These are phyloP conservation scores for Parasteatoda tepidariorum DNA, from an alignment of 1,140 invertebrate genomes.

Conservation along the genomic window DNA sequence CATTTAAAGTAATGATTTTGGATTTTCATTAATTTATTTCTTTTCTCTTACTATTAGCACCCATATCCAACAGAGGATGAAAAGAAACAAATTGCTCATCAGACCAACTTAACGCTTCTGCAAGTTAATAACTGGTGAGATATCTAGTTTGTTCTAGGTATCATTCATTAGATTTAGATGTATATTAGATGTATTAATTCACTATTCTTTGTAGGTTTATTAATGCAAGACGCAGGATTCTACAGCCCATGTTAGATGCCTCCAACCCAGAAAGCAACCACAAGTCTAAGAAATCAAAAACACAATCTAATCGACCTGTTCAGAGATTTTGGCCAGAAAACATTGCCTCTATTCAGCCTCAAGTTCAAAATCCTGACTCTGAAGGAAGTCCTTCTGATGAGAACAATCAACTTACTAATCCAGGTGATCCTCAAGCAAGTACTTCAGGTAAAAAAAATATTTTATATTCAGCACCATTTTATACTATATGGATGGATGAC, in stretches of 20 bases:
- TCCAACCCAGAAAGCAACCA: slow-evolving; percentile 66
- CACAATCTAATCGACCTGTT: slow-evolving; percentile 69
- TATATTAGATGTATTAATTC: background rate
- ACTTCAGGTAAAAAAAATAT: slow-evolving; percentile 46
- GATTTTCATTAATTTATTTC: too few relatives aligned
- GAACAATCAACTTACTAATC: slow-evolving; percentile 27
- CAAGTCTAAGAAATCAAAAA: slow-evolving; percentile 68
- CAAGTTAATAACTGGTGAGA: slow-evolving; percentile 82
- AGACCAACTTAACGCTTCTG: slow-evolving; percentile 99
- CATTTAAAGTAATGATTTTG: too few relatives aligned
- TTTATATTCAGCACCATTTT: too few relatives aligned
- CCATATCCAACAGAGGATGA: slow-evolving; percentile 99
- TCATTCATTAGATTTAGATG: background rate
- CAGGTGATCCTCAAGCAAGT: slow-evolving; percentile 46
- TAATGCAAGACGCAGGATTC: slow-evolving; percentile 89
- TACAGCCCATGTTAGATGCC: slow-evolving; percentile 88
- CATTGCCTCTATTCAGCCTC: slow-evolving; percentile 70
- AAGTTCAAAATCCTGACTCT: slow-evolving; percentile 62
- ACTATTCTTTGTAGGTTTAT: slow-evolving; percentile 65
- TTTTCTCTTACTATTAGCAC: too few relatives aligned
- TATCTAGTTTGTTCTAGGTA: background rate
- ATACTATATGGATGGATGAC: background rate
- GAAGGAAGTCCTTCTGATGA: slow-evolving; percentile 30
- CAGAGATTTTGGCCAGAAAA: slow-evolving; percentile 74
- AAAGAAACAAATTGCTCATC: slow-evolving; percentile 99